These are phyloP conservation scores for Leucozona laternaria DNA, from an alignment of 2,888 invertebrate genomes.

Conservation along the genomic window DNA sequence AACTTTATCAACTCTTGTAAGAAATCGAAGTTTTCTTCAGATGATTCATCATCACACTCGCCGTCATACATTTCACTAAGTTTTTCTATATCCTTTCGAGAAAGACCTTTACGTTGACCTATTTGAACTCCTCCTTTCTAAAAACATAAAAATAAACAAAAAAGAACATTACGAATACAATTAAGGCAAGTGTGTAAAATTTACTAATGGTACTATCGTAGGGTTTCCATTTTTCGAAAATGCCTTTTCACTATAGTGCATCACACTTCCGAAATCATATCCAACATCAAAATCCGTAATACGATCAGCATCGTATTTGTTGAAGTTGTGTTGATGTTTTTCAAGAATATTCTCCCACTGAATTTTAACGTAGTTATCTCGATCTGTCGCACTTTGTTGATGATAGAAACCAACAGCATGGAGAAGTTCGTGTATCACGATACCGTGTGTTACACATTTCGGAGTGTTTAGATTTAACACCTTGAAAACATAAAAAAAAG, in stretches of 20 bases:
- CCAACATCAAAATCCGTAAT: constrained; percentile 87
- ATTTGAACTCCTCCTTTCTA: constrained; percentile 84
- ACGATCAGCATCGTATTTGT: constrained; percentile 87
- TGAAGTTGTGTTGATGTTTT: constrained; percentile 86
- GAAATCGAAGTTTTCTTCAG: constrained; percentile 54
- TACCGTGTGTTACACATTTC: constrained; percentile 86
- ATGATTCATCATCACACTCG: constrained; percentile 79
- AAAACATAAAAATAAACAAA: constrained; percentile 10
- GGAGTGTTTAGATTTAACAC: constrained; percentile 85
- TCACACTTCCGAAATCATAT: constrained; percentile 89
- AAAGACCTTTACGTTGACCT: constrained; percentile 85
- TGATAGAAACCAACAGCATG: constrained; percentile 93
- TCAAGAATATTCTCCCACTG: constrained; percentile 88
- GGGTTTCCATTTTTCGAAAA: constrained; percentile 88
- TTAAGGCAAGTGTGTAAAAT: neutral
- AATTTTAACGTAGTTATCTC: constrained; percentile 90
- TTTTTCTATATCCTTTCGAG: constrained; percentile 85
- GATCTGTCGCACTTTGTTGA: constrained; percentile 91
- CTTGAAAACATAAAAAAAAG: constrained; percentile 76
- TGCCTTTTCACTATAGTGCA: constrained; percentile 89
- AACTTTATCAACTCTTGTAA: constrained; percentile 59
- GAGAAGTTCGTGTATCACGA: constrained; percentile 90
- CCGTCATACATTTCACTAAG: constrained; percentile 85
- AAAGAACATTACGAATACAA: neutral
- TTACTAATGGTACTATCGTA: constrained; percentile 87